These are phyloP conservation scores for Drosophila mimetica DNA, from an alignment of 2,888 invertebrate genomes.

Conservation along the genomic window DNA sequence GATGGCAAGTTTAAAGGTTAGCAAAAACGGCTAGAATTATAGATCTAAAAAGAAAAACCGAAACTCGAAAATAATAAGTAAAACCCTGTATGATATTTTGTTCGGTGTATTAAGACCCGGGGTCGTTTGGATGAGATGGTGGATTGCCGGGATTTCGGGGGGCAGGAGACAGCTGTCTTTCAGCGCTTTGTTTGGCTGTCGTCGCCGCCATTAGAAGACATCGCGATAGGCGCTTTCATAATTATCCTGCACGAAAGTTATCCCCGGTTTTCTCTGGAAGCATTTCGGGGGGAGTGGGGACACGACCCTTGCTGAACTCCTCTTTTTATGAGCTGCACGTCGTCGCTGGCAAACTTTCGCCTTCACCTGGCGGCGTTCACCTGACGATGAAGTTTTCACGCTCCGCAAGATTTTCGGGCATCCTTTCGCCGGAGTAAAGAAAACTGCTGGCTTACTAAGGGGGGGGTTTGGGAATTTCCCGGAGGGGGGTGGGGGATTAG, in stretches of 20 bases:
- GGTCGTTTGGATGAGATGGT: conserved; percentile 1
- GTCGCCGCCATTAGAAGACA: conserved; percentile 58
- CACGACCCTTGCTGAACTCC: conserved; percentile 34
- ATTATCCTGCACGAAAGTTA: conserved; percentile 63
- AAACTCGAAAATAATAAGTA: no score
- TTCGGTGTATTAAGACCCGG: conserved; percentile 9
- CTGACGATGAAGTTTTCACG: conserved; percentile 38
- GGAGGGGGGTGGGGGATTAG: neutral
- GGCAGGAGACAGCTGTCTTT: conserved; percentile 58
- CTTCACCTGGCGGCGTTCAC: conserved; percentile 34
- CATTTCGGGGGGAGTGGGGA: neutral
- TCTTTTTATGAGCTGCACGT: conserved; percentile 72
- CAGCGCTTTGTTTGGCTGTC: conserved; percentile 73
- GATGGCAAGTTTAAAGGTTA: no score
- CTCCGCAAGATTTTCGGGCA: conserved; percentile 23
- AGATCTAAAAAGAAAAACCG: no score
- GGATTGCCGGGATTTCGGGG: conserved; percentile 1
- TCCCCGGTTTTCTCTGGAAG: neutral
- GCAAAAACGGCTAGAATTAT: no score
- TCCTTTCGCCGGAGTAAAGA: neutral
- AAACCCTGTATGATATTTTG: no score
- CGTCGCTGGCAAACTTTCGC: conserved; percentile 56
- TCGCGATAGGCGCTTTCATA: conserved; percentile 68
- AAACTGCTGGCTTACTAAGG: neutral
- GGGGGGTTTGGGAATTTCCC: neutral